Percentiles rank a stretch among this genome's conserved stretches.
Evolutionary conservation across 2,113 vertebrate species (phyloP).

Genomic region (Pterocles burchelli): DNA sequence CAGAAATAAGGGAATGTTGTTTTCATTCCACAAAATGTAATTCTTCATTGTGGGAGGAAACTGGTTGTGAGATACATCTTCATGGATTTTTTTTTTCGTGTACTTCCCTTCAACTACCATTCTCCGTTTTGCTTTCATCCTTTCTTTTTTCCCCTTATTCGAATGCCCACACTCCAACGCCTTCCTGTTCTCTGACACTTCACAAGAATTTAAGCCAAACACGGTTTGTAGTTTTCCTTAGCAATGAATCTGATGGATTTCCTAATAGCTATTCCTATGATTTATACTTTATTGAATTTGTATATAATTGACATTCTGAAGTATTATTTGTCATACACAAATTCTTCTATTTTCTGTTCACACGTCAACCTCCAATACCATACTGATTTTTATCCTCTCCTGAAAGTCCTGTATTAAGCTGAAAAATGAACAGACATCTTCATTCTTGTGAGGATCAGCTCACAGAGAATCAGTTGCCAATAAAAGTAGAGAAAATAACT

Average conservation of each 20-base stretch:
- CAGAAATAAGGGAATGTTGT: background rate
- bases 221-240: background rate
- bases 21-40: background rate
- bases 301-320: background rate
- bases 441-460: constrained; percentile 7
- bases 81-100: background rate
- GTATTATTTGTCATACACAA: constrained; percentile 16
- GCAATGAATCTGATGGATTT: constrained; percentile 24
- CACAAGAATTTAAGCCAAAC: constrained; percentile 9
- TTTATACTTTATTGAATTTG: background rate
- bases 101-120: background rate
- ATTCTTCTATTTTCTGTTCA: background rate
- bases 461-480: background rate
- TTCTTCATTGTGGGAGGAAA: background rate
- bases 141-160: background rate
- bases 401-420: background rate
- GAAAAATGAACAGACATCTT: background rate
- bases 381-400: background rate
- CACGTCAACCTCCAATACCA: background rate
- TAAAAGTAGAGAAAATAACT: constrained; percentile 28
- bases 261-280: background rate
- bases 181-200: background rate
- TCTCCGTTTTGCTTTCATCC: background rate
- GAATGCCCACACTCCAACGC: background rate
- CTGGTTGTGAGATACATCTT: background rate